Evolutionary conservation across 2,113 vertebrate genomes (phyloP).

Genomic region (Heloderma charlesbogerti): DNA sequence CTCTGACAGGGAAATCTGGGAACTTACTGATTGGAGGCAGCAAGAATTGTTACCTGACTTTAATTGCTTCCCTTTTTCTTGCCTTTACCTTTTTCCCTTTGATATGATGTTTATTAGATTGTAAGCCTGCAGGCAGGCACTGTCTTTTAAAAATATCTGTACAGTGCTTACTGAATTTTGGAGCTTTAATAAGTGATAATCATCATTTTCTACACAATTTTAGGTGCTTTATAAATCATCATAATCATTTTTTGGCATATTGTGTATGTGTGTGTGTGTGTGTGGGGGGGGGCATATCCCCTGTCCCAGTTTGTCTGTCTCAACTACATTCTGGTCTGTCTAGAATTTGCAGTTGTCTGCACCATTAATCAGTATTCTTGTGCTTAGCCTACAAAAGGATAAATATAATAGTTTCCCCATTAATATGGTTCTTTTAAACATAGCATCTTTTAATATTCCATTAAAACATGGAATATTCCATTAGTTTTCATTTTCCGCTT

Average conservation of each 20-base stretch:
- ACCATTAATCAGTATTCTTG: background rate
- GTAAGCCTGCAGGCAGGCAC: background rate
- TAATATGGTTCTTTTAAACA: background rate
- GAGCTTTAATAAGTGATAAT: too few relatives aligned
- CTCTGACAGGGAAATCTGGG: background rate
- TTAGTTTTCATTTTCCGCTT: constrained; percentile 42
- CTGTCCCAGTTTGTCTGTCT: background rate
- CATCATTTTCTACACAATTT: background rate
- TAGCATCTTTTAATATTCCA: constrained; percentile 1
- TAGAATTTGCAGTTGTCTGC: background rate
- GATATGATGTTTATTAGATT: background rate
- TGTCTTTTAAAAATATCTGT: background rate
- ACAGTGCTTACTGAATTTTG: too few relatives aligned
- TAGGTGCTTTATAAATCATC: background rate
- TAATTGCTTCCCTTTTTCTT: background rate
- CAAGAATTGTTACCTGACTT: background rate
- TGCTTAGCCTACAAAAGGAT: background rate
- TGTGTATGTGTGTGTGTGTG: background rate
- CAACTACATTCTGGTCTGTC: background rate
- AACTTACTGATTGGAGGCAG: background rate
- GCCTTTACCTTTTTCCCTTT: background rate
- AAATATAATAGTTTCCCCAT: background rate
- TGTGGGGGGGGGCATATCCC: background rate
- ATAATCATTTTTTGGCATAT: background rate
- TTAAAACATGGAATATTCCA: constrained; percentile 10